A percentile compares a stretch with the other conserved stretches of the same genome.
Evolutionary conservation across 2,888 invertebrate genomes (phyloP).

Genomic region (Tetanocera ferruginea): DNA sequence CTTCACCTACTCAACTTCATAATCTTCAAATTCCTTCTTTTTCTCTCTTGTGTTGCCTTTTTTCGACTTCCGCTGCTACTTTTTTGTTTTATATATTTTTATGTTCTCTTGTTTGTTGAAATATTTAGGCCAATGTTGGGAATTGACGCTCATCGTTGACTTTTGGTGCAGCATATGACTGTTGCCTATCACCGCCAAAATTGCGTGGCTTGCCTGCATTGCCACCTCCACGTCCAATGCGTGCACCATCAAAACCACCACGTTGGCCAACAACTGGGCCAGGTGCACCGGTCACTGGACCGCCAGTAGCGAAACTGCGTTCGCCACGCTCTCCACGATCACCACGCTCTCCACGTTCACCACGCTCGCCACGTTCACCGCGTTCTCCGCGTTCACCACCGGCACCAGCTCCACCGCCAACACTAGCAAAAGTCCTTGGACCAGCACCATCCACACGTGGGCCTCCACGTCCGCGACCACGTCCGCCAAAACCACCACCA

Average conservation of each 20-base stretch:
- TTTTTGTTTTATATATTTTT: not conserved
- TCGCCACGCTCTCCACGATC: conserved; percentile 33
- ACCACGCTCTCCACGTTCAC: conserved; percentile 49
- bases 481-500: conserved; percentile 77
- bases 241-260: conserved; percentile 59
- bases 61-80: conserved; percentile 15
- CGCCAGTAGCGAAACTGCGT: conserved; percentile 33
- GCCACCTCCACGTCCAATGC: conserved; percentile 51
- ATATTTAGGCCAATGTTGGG: conserved; percentile 87
- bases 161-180: conserved; percentile 78
- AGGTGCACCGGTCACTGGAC: conserved; percentile 47
- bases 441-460: conserved; percentile 57
- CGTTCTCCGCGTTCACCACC: conserved; percentile 44
- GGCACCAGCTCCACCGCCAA: conserved; percentile 45
- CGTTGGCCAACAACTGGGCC: conserved; percentile 37
- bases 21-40: conserved; percentile 8
- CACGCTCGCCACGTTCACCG: conserved; percentile 23
- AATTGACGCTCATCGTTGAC: conserved; percentile 97
- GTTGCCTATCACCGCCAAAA: conserved; percentile 58
- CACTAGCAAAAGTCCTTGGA: conserved; percentile 38
- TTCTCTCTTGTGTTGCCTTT: conserved; percentile 11
- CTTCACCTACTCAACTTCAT: conserved; percentile 24
- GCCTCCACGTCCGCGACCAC: conserved; percentile 70
- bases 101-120: not conserved
- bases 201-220: conserved; percentile 54